These are phyloP conservation scores for Lepilemur ruficaudatus DNA, from an alignment of 2,797 vertebrate species.

Conservation along the genomic window DNA sequence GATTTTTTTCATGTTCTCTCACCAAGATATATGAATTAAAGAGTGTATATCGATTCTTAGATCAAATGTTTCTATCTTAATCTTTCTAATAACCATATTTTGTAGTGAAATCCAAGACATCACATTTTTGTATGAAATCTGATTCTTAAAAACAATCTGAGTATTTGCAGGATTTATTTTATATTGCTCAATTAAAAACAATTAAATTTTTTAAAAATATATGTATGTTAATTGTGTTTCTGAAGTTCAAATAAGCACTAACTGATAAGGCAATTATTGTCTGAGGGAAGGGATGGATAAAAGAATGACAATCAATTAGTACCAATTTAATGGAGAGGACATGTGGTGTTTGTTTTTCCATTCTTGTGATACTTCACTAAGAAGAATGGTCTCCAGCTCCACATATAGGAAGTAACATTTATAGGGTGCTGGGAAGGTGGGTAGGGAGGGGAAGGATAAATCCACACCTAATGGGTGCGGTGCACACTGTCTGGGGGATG, in stretches of 20 bases:
- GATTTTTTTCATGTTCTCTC: background rate
- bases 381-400: no score
- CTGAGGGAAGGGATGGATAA: background rate
- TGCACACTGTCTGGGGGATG: no score
- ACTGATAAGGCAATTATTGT: background rate
- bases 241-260: background rate
- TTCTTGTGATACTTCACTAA: no score
- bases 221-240: background rate
- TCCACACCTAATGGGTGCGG: no score
- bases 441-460: no score
- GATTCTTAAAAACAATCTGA: background rate
- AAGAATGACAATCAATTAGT: background rate
- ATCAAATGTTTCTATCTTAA: background rate
- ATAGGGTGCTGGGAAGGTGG: no score
- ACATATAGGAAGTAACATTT: no score
- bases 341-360: no score
- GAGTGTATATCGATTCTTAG: background rate
- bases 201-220: background rate
- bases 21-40: background rate
- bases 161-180: background rate
- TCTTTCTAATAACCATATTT: background rate
- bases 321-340: no score
- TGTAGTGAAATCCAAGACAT: background rate
- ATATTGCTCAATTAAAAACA: background rate
- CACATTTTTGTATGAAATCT: background rate